Conservation (phyloP, 2,113 vertebrate genomes). For the Macrotus californicus region DNA sequence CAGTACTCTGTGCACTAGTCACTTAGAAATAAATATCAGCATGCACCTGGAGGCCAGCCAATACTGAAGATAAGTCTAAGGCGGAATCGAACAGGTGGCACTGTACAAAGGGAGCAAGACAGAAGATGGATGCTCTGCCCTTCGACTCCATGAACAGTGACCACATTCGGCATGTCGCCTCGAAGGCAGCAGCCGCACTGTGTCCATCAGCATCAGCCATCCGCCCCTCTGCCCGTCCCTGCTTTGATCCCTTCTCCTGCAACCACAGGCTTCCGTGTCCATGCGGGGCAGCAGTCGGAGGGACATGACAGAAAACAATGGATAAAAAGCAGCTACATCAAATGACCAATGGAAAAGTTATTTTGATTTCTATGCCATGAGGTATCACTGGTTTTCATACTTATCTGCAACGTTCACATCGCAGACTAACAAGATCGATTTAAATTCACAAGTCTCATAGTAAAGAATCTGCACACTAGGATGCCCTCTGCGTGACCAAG, state of each 20-base stretch:
- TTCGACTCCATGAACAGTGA: neutral
- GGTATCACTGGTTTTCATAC: conserved; percentile 67
- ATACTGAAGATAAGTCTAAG: neutral
- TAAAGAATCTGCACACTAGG: conserved; percentile 51
- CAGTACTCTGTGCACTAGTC: neutral
- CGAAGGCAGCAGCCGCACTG: neutral
- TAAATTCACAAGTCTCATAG: conserved; percentile 66
- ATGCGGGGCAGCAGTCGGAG: neutral
- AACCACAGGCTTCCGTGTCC: neutral
- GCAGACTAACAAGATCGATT: conserved; percentile 67
- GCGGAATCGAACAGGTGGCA: neutral
- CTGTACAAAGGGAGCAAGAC: neutral
- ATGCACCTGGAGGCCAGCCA: neutral
- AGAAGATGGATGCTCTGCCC: neutral
- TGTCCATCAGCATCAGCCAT: neutral
- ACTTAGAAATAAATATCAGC: neutral
- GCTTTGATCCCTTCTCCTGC: neutral
- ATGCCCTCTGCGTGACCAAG: conserved; percentile 25
- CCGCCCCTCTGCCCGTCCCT: neutral
- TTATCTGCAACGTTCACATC: conserved; percentile 72
- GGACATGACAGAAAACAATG: neutral
- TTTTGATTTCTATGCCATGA: conserved; percentile 39
- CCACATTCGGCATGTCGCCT: neutral
- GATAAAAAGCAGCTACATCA: neutral
- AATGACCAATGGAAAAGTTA: neutral